Evolutionary conservation across 2,797 vertebrate species (phyloP).

Genomic region (Lagodon rhomboides): DNA sequence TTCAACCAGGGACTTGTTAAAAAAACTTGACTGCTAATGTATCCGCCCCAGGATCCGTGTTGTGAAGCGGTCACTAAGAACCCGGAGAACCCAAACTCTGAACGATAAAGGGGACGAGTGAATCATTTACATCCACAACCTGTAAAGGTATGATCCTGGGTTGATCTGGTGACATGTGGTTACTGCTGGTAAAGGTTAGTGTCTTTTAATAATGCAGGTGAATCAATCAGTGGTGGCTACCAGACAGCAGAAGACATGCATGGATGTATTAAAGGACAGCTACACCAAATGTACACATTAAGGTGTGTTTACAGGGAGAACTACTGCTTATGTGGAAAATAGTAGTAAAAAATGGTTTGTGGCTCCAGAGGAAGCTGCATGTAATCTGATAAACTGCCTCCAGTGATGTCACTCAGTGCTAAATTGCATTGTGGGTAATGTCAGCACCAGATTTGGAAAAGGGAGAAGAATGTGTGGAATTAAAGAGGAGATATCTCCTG

Average conservation of each 20-base stretch:
- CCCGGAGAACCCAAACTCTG: not conserved
- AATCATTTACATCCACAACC: slow-evolving; percentile 9
- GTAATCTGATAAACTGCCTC: no score
- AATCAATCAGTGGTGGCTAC: not conserved
- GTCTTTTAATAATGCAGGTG: not conserved
- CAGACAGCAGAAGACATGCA: not conserved
- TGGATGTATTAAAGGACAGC: not conserved
- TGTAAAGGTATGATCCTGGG: not conserved
- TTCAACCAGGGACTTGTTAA: slow-evolving; percentile 3
- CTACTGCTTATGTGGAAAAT: no score
- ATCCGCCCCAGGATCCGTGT: not conserved
- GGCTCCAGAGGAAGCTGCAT: no score
- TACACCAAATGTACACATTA: no score
- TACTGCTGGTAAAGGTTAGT: not conserved
- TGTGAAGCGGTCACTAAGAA: slow-evolving; percentile 8
- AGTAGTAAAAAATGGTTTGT: no score
- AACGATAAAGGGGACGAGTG: not conserved
- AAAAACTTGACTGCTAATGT: not conserved
- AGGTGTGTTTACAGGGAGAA: no score
- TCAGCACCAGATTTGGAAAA: no score
- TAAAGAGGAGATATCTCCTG: no score
- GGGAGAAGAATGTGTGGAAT: no score
- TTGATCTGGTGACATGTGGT: not conserved
- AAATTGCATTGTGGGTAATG: no score
- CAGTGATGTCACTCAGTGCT: no score